These are phyloP conservation scores for Phataginus tricuspis DNA, from an alignment of 2,797 vertebrate species.

Conservation along the genomic window DNA sequence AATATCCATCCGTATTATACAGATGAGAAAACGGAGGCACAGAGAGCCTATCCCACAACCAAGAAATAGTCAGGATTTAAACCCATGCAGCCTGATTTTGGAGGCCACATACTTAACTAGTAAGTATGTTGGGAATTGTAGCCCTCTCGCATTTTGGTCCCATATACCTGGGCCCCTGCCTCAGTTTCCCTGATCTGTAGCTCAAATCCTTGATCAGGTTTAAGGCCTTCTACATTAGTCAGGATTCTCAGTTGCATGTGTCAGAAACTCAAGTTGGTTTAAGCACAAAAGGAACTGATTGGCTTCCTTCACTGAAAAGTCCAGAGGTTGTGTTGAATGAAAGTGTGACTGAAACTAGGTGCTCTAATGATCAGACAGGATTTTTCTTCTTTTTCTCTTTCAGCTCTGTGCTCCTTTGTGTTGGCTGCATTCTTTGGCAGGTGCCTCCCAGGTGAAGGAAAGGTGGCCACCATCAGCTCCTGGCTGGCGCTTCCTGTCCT, in stretches of 20 bases:
- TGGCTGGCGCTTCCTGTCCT: not conserved
- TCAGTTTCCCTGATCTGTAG: not conserved
- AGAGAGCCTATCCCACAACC: not conserved
- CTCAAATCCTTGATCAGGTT: not conserved
- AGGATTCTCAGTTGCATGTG: not conserved
- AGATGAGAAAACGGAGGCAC: slow-evolving; percentile 16
- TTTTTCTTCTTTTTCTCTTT: not conserved
- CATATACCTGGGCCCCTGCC: not conserved
- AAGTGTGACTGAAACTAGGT: not conserved
- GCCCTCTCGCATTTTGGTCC: not conserved
- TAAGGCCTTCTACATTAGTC: not conserved
- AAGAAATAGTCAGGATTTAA: not conserved
- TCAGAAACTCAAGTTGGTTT: not conserved
- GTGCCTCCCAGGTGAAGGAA: not conserved
- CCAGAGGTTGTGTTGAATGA: not conserved
- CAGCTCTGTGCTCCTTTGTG: not conserved
- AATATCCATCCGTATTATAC: not conserved
- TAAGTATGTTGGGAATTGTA: not conserved
- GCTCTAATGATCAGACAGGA: not conserved
- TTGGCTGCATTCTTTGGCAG: not conserved
- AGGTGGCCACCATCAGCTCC: not conserved
- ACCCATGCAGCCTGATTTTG: not conserved
- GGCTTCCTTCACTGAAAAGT: not conserved
- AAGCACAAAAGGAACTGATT: not conserved
- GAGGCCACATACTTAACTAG: not conserved